phyloP scores from a whole-genome alignment of 2,113 vertebrate genomes.

The Ailurus styani region DNA sequence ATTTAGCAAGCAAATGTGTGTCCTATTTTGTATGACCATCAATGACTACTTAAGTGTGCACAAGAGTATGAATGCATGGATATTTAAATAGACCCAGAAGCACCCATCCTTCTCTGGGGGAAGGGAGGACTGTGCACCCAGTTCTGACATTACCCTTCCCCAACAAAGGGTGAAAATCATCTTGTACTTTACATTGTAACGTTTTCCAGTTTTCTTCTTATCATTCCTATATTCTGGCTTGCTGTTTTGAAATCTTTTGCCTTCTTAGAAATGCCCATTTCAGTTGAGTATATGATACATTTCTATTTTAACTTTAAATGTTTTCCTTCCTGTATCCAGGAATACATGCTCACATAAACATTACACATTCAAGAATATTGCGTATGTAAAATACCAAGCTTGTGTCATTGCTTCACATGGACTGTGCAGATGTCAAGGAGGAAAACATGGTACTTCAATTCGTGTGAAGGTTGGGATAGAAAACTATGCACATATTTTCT shows the following conservation, averaged over 20 bases:
- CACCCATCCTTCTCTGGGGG: neutral
- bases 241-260: neutral
- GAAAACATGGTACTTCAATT: neutral
- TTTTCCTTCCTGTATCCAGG: neutral
- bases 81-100: conserved; percentile 15
- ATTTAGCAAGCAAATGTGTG: conserved; percentile 1
- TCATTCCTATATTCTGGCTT: neutral
- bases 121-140: neutral
- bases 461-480: neutral
- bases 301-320: neutral
- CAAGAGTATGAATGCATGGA: neutral
- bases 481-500: neutral
- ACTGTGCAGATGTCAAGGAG: neutral
- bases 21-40: conserved; percentile 41
- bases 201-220: neutral
- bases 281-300: neutral
- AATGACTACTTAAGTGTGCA: neutral
- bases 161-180: neutral
- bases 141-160: neutral
- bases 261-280: neutral
- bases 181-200: neutral
- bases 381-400: neutral
- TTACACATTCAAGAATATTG: neutral
- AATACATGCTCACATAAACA: neutral
- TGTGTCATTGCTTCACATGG: neutral